Conservation (phyloP, 1,140 invertebrate genomes). For the Medauroidea extradentata region DNA sequence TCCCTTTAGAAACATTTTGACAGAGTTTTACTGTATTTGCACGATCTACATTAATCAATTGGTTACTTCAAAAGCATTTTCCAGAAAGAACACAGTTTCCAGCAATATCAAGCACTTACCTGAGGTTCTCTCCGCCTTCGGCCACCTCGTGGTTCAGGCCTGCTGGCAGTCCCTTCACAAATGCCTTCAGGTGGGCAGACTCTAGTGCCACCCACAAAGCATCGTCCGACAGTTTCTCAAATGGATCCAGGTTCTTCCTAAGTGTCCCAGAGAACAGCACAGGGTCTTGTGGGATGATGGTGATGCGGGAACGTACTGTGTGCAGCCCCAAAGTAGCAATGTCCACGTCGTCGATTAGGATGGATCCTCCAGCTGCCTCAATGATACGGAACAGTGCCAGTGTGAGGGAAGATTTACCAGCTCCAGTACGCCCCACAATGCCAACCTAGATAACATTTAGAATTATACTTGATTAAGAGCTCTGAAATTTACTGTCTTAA, state of each 20-base stretch:
- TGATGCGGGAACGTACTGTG: conserved; percentile 41
- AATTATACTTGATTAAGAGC: too few relatives aligned
- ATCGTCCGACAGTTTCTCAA: conserved; percentile 66
- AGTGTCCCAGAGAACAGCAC: conserved; percentile 82
- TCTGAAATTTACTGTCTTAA: too few relatives aligned
- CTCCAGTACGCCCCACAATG: too few relatives aligned
- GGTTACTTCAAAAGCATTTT: too few relatives aligned
- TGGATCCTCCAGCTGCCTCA: conserved; percentile 30
- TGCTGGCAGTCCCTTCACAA: conserved; percentile 62
- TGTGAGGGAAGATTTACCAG: conserved; percentile 48
- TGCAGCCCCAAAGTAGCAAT: conserved; percentile 43
- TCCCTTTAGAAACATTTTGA: too few relatives aligned
- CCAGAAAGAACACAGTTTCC: too few relatives aligned
- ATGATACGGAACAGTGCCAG: conserved; percentile 46
- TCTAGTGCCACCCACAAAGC: conserved; percentile 80
- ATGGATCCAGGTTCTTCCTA: conserved; percentile 81
- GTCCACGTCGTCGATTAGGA: conserved; percentile 39
- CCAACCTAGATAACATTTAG: too few relatives aligned
- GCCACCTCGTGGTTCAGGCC: conserved; percentile 74
- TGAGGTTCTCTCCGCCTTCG: conserved; percentile 87
- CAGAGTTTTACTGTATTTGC: too few relatives aligned
- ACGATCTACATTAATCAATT: too few relatives aligned
- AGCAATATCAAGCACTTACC: too few relatives aligned
- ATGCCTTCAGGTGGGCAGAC: conserved; percentile 69
- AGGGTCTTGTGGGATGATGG: conserved; percentile 71